A percentile compares a stretch with the other conserved stretches of the same genome.
Conservation (phyloP, 1,140 invertebrate species). For the Temnothorax curvispinosus region DNA sequence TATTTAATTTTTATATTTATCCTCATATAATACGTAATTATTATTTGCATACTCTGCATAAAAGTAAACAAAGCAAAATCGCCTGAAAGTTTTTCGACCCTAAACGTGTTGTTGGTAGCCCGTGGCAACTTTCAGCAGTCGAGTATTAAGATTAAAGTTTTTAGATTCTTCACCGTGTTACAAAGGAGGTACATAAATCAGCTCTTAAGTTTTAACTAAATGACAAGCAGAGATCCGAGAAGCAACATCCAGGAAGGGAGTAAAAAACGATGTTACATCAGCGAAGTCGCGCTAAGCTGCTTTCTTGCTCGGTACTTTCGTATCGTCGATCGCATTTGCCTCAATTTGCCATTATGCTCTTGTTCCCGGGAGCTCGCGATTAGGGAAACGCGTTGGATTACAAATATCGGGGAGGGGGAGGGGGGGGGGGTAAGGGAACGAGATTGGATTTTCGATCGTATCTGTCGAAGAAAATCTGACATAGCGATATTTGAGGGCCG, state of each 20-base stretch:
- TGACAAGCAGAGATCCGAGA: slow-evolving; percentile 13
- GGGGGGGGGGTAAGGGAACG: not conserved
- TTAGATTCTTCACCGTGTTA: slow-evolving; percentile 25
- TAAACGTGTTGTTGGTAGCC: not conserved
- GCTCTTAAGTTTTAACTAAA: slow-evolving; percentile 57
- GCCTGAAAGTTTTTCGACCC: not conserved
- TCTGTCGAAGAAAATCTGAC: not conserved
- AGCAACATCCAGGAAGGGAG: not conserved
- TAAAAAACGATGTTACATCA: slow-evolving; percentile 44
- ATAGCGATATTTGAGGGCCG: not conserved
- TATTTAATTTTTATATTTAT: slow-evolving; percentile 3
- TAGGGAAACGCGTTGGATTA: slow-evolving; percentile 18
- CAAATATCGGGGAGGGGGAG: not conserved
- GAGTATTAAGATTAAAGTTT: slow-evolving; percentile 42
- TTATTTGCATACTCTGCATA: not conserved
- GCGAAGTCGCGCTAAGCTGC: slow-evolving; percentile 42
- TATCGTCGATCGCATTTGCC: slow-evolving; percentile 20
- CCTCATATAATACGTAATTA: not conserved
- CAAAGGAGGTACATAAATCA: slow-evolving; percentile 41
- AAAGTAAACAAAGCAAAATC: not conserved
- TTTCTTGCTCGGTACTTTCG: slow-evolving; percentile 5
- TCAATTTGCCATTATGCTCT: slow-evolving; percentile 14
- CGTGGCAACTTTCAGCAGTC: not conserved
- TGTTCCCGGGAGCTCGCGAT: not conserved
- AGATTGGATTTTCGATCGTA: not conserved